These are phyloP conservation scores for Drosophila malerkotliana DNA, from an alignment of 1,140 invertebrate species.

Conservation along the genomic window DNA sequence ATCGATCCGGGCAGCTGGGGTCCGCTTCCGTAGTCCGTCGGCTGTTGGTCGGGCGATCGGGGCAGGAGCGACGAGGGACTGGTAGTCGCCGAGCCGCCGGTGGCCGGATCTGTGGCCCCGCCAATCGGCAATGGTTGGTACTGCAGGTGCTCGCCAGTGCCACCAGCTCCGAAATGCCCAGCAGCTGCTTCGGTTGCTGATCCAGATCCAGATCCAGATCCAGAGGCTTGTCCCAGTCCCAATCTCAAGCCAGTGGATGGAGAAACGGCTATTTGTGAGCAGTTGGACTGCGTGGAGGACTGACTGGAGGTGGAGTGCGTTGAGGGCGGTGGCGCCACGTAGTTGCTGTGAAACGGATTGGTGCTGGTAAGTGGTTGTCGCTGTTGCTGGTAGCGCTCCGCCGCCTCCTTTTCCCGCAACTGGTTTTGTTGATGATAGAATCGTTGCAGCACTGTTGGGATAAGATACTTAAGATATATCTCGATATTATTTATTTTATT, in stretches of 20 bases:
- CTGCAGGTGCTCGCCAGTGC: constrained; percentile 57
- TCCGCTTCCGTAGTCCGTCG: constrained; percentile 11
- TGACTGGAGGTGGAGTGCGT: constrained; percentile 82
- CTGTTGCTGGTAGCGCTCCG: constrained; percentile 63
- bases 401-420: constrained; percentile 75
- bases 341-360: constrained; percentile 78
- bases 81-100: background rate
- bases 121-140: constrained; percentile 70
- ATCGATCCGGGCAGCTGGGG: constrained; percentile 6
- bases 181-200: constrained; percentile 28
- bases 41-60: constrained; percentile 31
- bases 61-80: constrained; percentile 29
- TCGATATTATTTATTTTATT: too few species aligned
- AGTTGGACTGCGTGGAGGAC: constrained; percentile 78
- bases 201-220: too few species aligned
- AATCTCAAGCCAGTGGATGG: constrained; percentile 1
- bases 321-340: constrained; percentile 68
- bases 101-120: constrained; percentile 19
- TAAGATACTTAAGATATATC: background rate
- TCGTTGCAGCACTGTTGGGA: constrained; percentile 79
- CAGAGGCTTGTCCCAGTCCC: too few species aligned
- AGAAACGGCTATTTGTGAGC: constrained; percentile 64
- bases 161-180: constrained; percentile 56
- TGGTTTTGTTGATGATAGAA: constrained; percentile 85
- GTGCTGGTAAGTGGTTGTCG: constrained; percentile 51